Evolutionary conservation across 2,113 vertebrate species (phyloP), one percentile per base, ranked within the genome.

Genomic region (Indicator indicator): DNA sequence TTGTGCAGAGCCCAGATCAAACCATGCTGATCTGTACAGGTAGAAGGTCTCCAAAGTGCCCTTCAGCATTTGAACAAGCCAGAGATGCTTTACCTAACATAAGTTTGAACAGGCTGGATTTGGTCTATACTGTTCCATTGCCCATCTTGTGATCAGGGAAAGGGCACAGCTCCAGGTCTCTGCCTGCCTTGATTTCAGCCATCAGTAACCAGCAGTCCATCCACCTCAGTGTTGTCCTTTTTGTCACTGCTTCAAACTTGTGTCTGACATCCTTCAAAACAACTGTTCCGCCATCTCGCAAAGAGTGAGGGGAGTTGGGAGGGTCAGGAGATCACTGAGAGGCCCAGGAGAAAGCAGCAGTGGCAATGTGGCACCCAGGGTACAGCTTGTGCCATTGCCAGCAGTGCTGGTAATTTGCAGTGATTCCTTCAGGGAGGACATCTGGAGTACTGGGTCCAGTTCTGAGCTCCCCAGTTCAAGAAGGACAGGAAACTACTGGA

Each of bases 1-100:
- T 5, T 26, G 12, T 16, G 6, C 24, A 55, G 64, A 76, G 16
- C 21, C 14, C 59, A 86, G 44, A n/a, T 18, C 48, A 62, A 83
- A 32, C 17, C 0, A 0, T 38, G 44, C 36, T 62, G 1, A 0
- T 79, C 80, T 63, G 67, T 5, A 32, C 59, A 52, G n/a, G n/a
- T 20, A 44, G 62, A 48, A 56, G 9, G 4, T 46, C 55, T 74
- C 80, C 87, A 58, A 63, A 36, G 40, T 9, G 17, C 20, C 54
- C 75, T 83, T 86, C 36, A 67, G 9, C 32, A 3, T 33, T 46
- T 48, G 24, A 23, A 56, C 28, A 40, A 56, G 16, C 20, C 78
- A 80, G 40, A 80, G 54, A 21, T 30, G 54, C 33, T 60, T 76
- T 30, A 11, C 26, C 3, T 24, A 64, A 44, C 11, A 3, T 5